These are phyloP conservation scores for Gymnothorax javanicus DNA, from an alignment of 2,797 vertebrate species.

Conservation along the genomic window DNA sequence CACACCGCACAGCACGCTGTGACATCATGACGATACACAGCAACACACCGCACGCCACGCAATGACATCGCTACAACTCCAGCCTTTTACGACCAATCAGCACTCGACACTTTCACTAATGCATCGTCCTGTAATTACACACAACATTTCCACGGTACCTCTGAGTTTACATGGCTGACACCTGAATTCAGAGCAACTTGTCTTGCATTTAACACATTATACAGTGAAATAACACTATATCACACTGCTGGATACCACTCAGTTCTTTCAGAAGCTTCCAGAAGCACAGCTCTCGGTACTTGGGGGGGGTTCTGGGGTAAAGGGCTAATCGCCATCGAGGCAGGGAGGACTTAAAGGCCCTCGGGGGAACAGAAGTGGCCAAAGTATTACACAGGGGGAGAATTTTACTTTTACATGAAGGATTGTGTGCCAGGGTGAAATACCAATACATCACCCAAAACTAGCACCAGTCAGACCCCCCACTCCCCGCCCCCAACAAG, in stretches of 20 bases:
- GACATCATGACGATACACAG: slow-evolving; percentile 63
- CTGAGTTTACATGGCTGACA: not conserved
- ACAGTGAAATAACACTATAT: not conserved
- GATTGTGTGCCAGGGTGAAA: not conserved
- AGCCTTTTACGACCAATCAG: too few relatives aligned
- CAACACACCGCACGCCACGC: too few relatives aligned
- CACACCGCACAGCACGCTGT: too few relatives aligned
- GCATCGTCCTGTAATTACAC: not conserved
- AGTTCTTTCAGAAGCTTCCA: not conserved
- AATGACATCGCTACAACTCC: not conserved
- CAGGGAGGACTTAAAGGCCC: too few relatives aligned
- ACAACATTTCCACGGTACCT: not conserved
- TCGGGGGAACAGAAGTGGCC: too few relatives aligned
- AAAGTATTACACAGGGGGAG: too few relatives aligned
- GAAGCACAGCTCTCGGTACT: too few relatives aligned
- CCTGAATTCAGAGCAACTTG: not conserved
- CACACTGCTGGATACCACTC: not conserved
- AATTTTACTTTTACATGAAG: too few relatives aligned
- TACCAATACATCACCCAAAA: not conserved
- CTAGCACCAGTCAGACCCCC: not conserved
- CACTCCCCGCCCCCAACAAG: not conserved
- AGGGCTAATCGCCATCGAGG: too few relatives aligned
- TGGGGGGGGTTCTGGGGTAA: too few relatives aligned
- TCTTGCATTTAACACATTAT: not conserved
- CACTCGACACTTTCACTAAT: too few relatives aligned